Base-by-base conservation (phyloP, 2,797 vertebrate species). In the Poecilia gillii region DNA sequence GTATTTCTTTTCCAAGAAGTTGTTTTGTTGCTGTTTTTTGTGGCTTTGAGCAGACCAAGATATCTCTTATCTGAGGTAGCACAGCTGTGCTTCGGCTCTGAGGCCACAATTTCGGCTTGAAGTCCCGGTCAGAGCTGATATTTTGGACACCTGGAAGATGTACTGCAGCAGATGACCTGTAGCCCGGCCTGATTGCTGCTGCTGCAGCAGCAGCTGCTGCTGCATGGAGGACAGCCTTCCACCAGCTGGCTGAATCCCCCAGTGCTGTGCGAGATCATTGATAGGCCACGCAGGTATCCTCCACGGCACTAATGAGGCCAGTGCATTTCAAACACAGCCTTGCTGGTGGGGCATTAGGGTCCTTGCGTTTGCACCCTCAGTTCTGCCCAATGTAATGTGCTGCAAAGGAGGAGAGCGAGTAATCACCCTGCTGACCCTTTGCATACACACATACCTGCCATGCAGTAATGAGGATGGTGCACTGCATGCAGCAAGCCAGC, bases 101-200 rank as follows among this genome's bases (percentile, higher is more conserved):
- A 66, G 70, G 82, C 70, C 70, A 81, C 53, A 74, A 20, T 77
- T 68, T 87, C 68, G 76, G 78, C 72, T 81, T 70, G 39, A 73
- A 77, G 55, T 36, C 72, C 79, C 11, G 80, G 53, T 79, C 76
- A 39, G 47, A 64, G 70, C 46, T 18, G 36, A 53, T 51, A 6
- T 36, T 36, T 18, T 14, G 73, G 66, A 43, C 84, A 82, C 75
- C 72, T 41, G 80, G 73, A 57, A 73, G 88, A 90, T 89, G 88
- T 88, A 88, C 81, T 89, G 93, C 92, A 86, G 89, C 83, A 88
- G 81, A 81, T 86, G 72, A 92, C 83, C 88, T 91, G 87, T 87
- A 80, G 84, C 81, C 85, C 51, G 18, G 78, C 41, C 28, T 46
- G 77, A 57, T 18, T 12, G 53, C 85, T 36, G 75, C 84, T 71